phyloP scores from a whole-genome alignment of 2,888 invertebrate genomes.

The Oconnorella tubifera region DNA sequence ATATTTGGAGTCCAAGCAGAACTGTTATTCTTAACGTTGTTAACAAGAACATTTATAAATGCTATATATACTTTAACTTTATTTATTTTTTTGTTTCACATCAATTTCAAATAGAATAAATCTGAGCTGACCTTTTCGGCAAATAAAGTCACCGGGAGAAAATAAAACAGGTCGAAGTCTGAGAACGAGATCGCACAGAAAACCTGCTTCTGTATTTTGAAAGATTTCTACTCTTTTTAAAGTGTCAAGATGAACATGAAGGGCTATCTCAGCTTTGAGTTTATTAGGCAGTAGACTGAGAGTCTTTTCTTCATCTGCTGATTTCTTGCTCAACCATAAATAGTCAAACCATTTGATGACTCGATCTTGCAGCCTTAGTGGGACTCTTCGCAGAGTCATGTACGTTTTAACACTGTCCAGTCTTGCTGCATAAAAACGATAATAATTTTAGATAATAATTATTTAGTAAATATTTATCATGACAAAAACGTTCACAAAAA shows the following conservation, averaged over 20 bases:
- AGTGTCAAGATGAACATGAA: slow-evolving; percentile 97
- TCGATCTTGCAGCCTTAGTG: slow-evolving; percentile 89
- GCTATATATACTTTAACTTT: background rate
- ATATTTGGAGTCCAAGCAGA: no score
- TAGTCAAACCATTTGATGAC: slow-evolving; percentile 99
- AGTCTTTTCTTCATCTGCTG: slow-evolving; percentile 87
- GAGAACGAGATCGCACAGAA: slow-evolving; percentile 93
- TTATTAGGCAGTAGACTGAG: slow-evolving; percentile 38
- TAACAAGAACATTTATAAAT: background rate
- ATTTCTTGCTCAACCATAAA: slow-evolving; percentile 97
- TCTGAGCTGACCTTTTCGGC: slow-evolving; percentile 78
- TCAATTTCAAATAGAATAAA: background rate
- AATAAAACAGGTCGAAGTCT: slow-evolving; percentile 91
- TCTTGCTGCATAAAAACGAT: slow-evolving; percentile 69
- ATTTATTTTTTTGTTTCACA: background rate
- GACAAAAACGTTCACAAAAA: background rate
- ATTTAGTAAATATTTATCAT: background rate
- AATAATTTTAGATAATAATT: no score
- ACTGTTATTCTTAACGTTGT: slow-evolving; percentile 1
- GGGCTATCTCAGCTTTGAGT: slow-evolving; percentile 79
- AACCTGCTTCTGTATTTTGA: slow-evolving; percentile 98
- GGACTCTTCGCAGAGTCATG: slow-evolving; percentile 94
- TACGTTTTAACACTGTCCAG: slow-evolving; percentile 97
- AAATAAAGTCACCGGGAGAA: slow-evolving; percentile 97
- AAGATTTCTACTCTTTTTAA: slow-evolving; percentile 90